Evolutionary conservation across 1,140 invertebrate genomes (phyloP).

Genomic region (Thaumetopoea pityocampa): DNA sequence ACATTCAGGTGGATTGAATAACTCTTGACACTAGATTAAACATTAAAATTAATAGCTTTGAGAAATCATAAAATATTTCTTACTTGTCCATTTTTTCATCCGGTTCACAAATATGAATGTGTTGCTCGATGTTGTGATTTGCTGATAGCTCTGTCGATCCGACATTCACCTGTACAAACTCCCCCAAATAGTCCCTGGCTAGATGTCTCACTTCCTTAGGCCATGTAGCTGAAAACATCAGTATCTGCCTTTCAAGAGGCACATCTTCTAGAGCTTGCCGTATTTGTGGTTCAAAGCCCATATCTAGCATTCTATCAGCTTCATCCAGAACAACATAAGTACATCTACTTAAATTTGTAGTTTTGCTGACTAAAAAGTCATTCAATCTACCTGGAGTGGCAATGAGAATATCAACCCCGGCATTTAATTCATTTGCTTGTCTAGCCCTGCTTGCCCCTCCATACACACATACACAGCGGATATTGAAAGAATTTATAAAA

Average conservation of each 20-base stretch:
- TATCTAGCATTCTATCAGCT: constrained; percentile 95
- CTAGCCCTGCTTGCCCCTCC: constrained; percentile 92
- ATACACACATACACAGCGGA: constrained; percentile 93
- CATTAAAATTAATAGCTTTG: not conserved
- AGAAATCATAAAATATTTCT: constrained; percentile 19
- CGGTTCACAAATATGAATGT: constrained; percentile 88
- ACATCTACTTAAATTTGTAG: constrained; percentile 90
- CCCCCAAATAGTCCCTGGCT: constrained; percentile 84
- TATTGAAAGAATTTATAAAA: constrained; percentile 87
- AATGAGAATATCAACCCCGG: constrained; percentile 91
- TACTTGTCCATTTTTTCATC: constrained; percentile 79
- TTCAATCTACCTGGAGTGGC: constrained; percentile 97
- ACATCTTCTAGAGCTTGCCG: constrained; percentile 91
- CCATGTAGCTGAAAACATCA: constrained; percentile 88
- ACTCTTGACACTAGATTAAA: no score
- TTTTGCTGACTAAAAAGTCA: constrained; percentile 93
- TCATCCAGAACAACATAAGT: constrained; percentile 82
- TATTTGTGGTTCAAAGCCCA: constrained; percentile 98
- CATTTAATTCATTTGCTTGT: constrained; percentile 86
- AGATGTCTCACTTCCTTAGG: constrained; percentile 85
- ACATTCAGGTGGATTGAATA: no score
- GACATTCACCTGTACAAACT: constrained; percentile 87
- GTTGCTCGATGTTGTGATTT: constrained; percentile 94
- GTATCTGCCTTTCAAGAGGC: constrained; percentile 60
- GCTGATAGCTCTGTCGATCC: constrained; percentile 85